Evolutionary conservation across 2,888 invertebrate species (phyloP), one percentile per base, ranked within the genome.

Genomic region (Spatulosminthurus flaviceps): DNA sequence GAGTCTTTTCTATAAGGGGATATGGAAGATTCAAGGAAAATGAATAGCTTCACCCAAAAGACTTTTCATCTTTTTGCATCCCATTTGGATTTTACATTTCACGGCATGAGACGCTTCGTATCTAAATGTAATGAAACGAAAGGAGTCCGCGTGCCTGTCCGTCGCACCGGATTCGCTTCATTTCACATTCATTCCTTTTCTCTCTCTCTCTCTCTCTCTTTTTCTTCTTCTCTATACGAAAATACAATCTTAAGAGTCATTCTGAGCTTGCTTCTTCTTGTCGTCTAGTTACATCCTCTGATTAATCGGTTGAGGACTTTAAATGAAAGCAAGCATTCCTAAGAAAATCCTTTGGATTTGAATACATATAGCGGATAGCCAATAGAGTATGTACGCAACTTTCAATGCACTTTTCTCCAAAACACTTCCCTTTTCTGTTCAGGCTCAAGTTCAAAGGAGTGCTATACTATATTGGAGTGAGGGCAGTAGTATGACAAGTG

Each of bases 311-410:
- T 22, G 64, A 80, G 72, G 73, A 51, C 77, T 80, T 67, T 22
- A 77, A 77, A 80, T 80, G 80, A 80, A 77, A 80, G 77, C 77
- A 77, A n/a, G n/a, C n/a, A n/a, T n/a, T 80, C 76, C 80, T 73
- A 73, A 64, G 51, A 43, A 71, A 73, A 77, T 73, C 75, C 22
- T 74, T 26, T 64, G 9, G 24, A 64, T 64, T 26, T 26, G 22
- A 41, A 42, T 19, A 24, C 34, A 34, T 34, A 9, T 34, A 34
- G 34, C 34, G n/a, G n/a, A n/a, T n/a, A n/a, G n/a, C n/a, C n/a
- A n/a, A n/a, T n/a, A n/a, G n/a, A n/a, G n/a, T n/a, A n/a, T n/a
- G n/a, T n/a, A n/a, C n/a, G n/a, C n/a, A n/a, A n/a, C n/a, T n/a
- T n/a, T n/a, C n/a, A n/a, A n/a, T n/a, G n/a, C n/a, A n/a, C n/a